phyloP scores from a whole-genome alignment of 2,888 invertebrate genomes.

The Drosophila nr. fundita region DNA sequence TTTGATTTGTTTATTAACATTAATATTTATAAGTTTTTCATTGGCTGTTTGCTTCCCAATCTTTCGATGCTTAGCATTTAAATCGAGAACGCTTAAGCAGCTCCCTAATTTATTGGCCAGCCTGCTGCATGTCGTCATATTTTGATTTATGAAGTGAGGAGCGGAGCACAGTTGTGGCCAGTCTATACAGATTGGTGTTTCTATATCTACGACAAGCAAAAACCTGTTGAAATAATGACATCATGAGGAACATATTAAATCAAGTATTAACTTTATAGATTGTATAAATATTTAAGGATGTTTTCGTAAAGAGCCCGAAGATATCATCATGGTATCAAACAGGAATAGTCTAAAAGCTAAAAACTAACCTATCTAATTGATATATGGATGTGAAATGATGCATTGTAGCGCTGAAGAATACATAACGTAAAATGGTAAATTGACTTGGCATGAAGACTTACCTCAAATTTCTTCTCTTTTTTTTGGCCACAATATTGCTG shows the following conservation, averaged over 20 bases:
- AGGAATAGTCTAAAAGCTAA: background rate
- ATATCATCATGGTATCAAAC: background rate
- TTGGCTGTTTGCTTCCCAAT: conserved; percentile 19
- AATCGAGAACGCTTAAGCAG: conserved; percentile 52
- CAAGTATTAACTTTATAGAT: background rate
- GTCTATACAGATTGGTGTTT: background rate
- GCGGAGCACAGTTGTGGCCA: conserved; percentile 47
- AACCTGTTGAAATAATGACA: background rate
- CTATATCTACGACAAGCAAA: conserved; percentile 7
- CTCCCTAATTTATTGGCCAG: conserved; percentile 43
- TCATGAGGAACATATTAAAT: background rate
- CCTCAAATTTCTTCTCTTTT: background rate
- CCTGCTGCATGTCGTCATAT: conserved; percentile 62
- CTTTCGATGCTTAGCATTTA: conserved; percentile 35
- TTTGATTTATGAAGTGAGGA: conserved; percentile 61
- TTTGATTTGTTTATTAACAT: conserved; percentile 55
- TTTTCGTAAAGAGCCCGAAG: too few species aligned
- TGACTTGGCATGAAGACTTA: background rate
- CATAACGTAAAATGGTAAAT: background rate
- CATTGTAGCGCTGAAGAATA: background rate
- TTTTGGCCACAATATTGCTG: conserved; percentile 11
- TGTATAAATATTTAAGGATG: background rate
- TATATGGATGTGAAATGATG: too few species aligned
- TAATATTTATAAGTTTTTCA: conserved; percentile 5
- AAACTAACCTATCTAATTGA: background rate